Evolutionary conservation across 1,140 invertebrate species (phyloP), one percentile per base, ranked within the genome.

Genomic region (Drosophila guanche): DNA sequence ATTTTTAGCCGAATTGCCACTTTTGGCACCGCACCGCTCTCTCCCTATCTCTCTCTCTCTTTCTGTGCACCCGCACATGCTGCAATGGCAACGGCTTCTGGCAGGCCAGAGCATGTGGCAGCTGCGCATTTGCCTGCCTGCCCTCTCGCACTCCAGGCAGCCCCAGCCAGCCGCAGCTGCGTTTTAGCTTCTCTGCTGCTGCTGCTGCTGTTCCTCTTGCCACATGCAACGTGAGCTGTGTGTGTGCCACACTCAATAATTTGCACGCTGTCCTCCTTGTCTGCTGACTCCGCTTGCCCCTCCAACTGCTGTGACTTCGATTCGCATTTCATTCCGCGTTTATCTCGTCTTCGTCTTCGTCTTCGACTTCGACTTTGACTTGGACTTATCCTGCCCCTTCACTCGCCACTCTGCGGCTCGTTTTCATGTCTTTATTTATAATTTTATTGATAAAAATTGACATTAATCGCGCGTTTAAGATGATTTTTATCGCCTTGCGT

Each of bases 361-460:
- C 81, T 77, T 20, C 16, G 16, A 20, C 16, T 20, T n/a, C n/a
- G n/a, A n/a, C n/a, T n/a, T n/a, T n/a, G n/a, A n/a, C n/a, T n/a
- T n/a, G n/a, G n/a, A n/a, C n/a, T n/a, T n/a, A n/a, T n/a, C n/a
- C n/a, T n/a, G 25, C 25, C 25, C 1, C 25, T 2, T 20, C 16
- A 20, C 16, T 20, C 16, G 5, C 33, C 8, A 12, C 10, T 37
- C 33, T 37, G 33, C 78, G 85, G 78, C 83, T 88, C 80, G 85
- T 85, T 89, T 89, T 85, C 73, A 89, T 89, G 80, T 85, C 80
- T 89, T 89, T 89, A 89, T 89, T 89, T 89, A 89, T 89, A 89
- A 85, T 89, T 89, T 86, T 89, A 89, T 89, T 89, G 85, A 89
- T 89, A 89, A 89, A 90, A 90, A 89, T 90, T 89, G 85, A 89